Base-by-base conservation (phyloP, 1,140 invertebrate genomes). In the Onthophagus taurus region DNA sequence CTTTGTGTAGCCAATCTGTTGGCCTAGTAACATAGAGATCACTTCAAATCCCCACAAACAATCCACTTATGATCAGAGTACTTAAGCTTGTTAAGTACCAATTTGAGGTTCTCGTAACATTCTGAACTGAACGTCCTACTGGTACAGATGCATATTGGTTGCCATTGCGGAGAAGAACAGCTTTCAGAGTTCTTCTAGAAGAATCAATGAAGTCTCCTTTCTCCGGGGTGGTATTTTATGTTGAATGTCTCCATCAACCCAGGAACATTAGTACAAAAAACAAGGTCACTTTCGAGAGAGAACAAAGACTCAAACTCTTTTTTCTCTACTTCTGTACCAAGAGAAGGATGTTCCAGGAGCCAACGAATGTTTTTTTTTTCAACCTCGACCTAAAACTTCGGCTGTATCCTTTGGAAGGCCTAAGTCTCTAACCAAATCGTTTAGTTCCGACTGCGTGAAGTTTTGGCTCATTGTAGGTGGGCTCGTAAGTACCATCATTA, bases 1-100 rank as follows among this genome's bases (percentile, higher is more conserved):
- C 34, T 67, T 67, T 26, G 54, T 66, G 44, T 50, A 66, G 3
- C 59, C 59, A 21, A 44, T 33, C 47, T 67, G 62, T 38, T 60
- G 54, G 34, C 62, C 52, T 13, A 65, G 46, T 34, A 64, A 41
- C 44, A 67, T 58, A 9, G 47, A 45, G 29, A 63, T 33, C 12
- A 63, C 54, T 52, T 64, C 13, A 63, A 48, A 52, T 64, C 59
- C 12, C 50, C 53, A 45, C 52, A 61, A 31, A 63, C 47, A 14
- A 45, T 42, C 50, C 56, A 65, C 23, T 57, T 26, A 42, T 63
- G 50, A 24, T 52, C 29, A 14, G 51, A 20, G 21, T 45, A 48
- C 12, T 44, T 44, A 23, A 47, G 2, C 4, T 45, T 21, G 11
- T 37, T 46, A 30, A 31, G 67, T 57, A 35, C 48, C 68, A 4